These are phyloP conservation scores for Dynastes grantii DNA, from an alignment of 2,888 invertebrate genomes.

Conservation along the genomic window DNA sequence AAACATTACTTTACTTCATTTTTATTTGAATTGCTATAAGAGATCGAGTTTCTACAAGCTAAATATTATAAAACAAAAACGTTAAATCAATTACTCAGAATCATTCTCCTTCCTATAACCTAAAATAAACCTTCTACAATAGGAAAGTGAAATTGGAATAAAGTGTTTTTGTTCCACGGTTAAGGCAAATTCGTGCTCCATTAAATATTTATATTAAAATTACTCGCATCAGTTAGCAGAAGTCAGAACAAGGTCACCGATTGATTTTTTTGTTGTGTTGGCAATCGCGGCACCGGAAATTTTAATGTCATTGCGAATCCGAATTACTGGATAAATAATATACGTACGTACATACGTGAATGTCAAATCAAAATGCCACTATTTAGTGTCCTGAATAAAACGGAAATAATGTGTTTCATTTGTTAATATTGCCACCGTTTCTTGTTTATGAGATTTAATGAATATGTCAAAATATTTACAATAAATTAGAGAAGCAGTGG, in stretches of 20 bases:
- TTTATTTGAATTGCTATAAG: neutral
- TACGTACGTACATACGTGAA: neutral
- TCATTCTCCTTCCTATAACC: neutral
- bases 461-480: too few species aligned
- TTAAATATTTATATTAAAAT: slow-evolving; percentile 34
- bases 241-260: slow-evolving; percentile 35
- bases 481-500: too few species aligned
- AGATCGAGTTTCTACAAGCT: too few species aligned
- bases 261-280: slow-evolving; percentile 25
- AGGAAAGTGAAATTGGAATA: slow-evolving; percentile 11
- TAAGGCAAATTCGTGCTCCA: slow-evolving; percentile 20
- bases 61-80: too few species aligned
- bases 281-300: slow-evolving; percentile 6
- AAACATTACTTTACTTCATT: neutral
- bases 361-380: neutral
- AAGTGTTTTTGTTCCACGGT: slow-evolving; percentile 14
- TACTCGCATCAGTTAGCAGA: slow-evolving; percentile 24
- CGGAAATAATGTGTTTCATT: too few species aligned
- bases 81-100: too few species aligned
- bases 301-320: neutral
- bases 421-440: too few species aligned
- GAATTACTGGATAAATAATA: neutral
- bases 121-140: neutral
- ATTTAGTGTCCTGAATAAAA: too few species aligned
- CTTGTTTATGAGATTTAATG: too few species aligned